Percentiles rank a stretch among this genome's conserved stretches.
Conservation (phyloP, 2,888 invertebrate genomes). For the Ophonus ardosiacus region DNA sequence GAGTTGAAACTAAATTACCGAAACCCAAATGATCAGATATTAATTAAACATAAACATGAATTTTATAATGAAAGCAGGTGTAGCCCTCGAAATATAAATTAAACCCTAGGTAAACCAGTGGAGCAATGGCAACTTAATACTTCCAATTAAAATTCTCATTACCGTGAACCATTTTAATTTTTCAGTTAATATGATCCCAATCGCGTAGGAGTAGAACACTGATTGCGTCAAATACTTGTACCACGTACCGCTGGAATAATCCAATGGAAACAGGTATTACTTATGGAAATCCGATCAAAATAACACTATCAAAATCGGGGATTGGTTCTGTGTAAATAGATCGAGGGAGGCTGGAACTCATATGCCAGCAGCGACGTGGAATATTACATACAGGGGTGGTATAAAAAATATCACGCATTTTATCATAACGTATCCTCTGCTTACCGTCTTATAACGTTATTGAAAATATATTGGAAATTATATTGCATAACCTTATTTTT, state of each 20-base stretch:
- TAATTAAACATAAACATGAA: constrained; percentile 12
- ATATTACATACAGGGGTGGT: constrained; percentile 15
- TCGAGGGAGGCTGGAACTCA: constrained; percentile 43
- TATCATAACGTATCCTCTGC: not conserved
- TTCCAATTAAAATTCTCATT: constrained; percentile 42
- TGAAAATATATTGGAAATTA: constrained; percentile 18
- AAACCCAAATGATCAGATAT: not conserved
- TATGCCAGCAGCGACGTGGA: constrained; percentile 25
- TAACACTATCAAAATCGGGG: constrained; percentile 59
- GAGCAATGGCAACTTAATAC: constrained; percentile 15
- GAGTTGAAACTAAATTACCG: not conserved
- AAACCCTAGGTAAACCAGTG: not conserved
- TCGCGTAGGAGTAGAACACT: not conserved
- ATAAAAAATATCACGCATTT: not conserved
- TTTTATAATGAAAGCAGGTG: not conserved
- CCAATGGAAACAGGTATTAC: constrained; percentile 58
- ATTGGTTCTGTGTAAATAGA: constrained; percentile 51
- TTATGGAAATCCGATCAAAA: constrained; percentile 61
- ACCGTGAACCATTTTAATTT: constrained; percentile 1
- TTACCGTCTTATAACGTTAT: not conserved
- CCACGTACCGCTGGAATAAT: constrained; percentile 34
- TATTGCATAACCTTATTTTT: not conserved
- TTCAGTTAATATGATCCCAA: constrained; percentile 2
- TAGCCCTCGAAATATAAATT: not conserved
- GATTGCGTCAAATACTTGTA: constrained; percentile 1